Evolutionary conservation across 2,888 invertebrate genomes (phyloP).

Genomic region (Chelonus formosanus): DNA sequence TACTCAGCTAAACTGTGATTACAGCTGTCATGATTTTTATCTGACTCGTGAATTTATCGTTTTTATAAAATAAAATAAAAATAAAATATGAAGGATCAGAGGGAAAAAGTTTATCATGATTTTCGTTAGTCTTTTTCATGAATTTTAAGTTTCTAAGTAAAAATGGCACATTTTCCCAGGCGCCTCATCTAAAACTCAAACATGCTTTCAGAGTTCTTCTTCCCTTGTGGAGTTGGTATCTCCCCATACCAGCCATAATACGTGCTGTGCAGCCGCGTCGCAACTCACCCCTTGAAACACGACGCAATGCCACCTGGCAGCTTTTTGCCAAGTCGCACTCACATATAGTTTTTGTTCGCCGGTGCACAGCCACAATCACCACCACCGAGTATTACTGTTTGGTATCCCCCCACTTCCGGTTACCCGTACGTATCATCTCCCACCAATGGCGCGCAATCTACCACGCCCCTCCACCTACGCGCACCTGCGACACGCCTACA

Average conservation of each 20-base stretch:
- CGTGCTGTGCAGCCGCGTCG: conserved; percentile 26
- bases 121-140: background rate
- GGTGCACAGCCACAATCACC: conserved; percentile 19
- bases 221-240: background rate
- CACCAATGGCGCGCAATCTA: conserved; percentile 53
- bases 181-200: conserved; percentile 30
- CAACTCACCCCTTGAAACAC: conserved; percentile 37
- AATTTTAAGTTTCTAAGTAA: background rate
- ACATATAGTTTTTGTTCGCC: conserved; percentile 59
- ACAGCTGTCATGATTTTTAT: too few relatives aligned
- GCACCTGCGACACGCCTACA: conserved; percentile 63
- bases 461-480: conserved; percentile 64
- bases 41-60: too few relatives aligned
- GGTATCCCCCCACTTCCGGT: conserved; percentile 44
- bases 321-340: conserved; percentile 56
- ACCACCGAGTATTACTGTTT: conserved; percentile 11
- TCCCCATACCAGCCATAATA: conserved; percentile 5
- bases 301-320: conserved; percentile 64
- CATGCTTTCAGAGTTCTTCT: conserved; percentile 6
- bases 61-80: background rate
- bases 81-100: background rate
- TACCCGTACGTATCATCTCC: conserved; percentile 40
- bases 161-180: conserved; percentile 29
- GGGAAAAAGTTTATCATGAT: background rate
- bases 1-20: too few relatives aligned